Base-by-base conservation (phyloP, 2,113 vertebrate genomes). In the Engraulis encrasicolus region DNA sequence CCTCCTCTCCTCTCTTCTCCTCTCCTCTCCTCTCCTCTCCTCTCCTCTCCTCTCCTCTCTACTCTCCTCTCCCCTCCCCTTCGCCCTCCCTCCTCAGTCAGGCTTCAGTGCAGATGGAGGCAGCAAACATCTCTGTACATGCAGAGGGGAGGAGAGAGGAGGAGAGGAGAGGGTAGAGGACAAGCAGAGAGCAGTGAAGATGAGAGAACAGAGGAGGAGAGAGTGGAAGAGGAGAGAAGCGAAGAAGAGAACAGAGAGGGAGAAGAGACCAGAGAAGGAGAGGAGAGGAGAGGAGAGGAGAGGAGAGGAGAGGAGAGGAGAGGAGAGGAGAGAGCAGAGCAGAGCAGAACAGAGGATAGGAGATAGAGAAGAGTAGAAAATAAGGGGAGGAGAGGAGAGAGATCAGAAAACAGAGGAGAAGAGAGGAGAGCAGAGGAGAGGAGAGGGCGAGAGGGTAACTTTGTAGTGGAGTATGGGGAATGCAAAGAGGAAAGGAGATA, bases 171-270 rank as follows among this genome's bases (percentile, higher is more conserved):
- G 50, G 14, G 50, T 15, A 54, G 50, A 54, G 50, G 20, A 3
- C 4, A 19, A 19, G 2, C 17, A 4, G 50, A 54, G 6, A 54
- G 50, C n/a, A n/a, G n/a, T n/a, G n/a, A n/a, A 54, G 50, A 0
- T 4, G 14, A 5, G 50, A 15, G 4, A 19, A 19, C 17, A 54
- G 50, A 54, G 18, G 14, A 19, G 6, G 50, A 54, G 50, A 19
- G n/a, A n/a, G n/a, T n/a, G n/a, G n/a, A n/a, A n/a, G n/a, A n/a
- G n/a, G n/a, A n/a, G n/a, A n/a, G n/a, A n/a, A 18, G 52, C 12
- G 50, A 50, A 19, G 4, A 19, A 6, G 1, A 2, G 52, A 6
- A 58, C n/a, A 9, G 96, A 96, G 95, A 94, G 91, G 92, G 17
- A 37, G n/a, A 36, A 34, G 31, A 1, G 77, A 12, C n/a, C n/a